Conservation (phyloP, 2,113 vertebrate genomes). For the Neotoma lepida region DNA sequence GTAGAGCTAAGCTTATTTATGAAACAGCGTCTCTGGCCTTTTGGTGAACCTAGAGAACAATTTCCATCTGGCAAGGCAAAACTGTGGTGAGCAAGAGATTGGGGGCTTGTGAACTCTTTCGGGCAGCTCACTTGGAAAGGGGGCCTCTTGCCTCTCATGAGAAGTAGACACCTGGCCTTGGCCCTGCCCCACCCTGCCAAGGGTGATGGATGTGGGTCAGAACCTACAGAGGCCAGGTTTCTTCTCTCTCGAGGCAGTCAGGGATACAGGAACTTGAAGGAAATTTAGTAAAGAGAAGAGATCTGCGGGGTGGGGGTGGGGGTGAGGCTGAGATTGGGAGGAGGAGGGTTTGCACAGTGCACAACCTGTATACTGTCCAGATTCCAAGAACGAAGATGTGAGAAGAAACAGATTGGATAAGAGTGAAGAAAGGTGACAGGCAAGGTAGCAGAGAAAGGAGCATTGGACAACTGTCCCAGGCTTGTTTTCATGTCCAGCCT, state of each 20-base stretch:
- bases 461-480: not conserved
- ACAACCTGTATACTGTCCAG: not conserved
- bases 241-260: conserved; percentile 54
- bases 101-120: conserved; percentile 46
- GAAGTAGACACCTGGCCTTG: conserved; percentile 64
- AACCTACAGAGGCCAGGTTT: conserved; percentile 48
- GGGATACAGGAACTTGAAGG: conserved; percentile 48
- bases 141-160: conserved; percentile 43
- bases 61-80: conserved; percentile 72
- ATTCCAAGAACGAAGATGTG: not conserved
- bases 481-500: conserved; percentile 2
- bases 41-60: conserved; percentile 73
- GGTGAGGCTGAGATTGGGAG: not conserved
- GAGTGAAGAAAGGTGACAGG: not conserved
- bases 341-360: not conserved
- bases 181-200: conserved; percentile 58
- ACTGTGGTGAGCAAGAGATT: conserved; percentile 63
- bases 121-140: conserved; percentile 48
- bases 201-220: conserved; percentile 68
- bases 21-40: conserved; percentile 73
- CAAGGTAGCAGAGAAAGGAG: not conserved
- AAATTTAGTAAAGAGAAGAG: conserved; percentile 60
- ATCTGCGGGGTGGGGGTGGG: not conserved
- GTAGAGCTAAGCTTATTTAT: conserved; percentile 72
- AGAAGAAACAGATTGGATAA: conserved; percentile 25